Base-by-base conservation (phyloP, 1,140 invertebrate genomes). In the Solenopsis invicta region DNA sequence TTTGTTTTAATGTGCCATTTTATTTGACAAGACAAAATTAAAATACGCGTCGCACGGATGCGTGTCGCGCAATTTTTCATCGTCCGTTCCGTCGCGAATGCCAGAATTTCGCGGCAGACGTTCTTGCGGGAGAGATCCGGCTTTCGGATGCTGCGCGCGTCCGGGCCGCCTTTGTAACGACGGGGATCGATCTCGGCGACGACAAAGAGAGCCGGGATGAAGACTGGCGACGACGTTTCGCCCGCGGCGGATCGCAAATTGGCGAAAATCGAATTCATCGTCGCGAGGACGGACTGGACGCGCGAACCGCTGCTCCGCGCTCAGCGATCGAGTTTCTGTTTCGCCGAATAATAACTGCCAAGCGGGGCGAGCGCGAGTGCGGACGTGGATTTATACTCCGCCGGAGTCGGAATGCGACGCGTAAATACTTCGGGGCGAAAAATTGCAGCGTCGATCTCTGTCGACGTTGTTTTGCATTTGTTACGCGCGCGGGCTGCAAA, bases 401-500 rank as follows among this genome's bases (percentile, higher is more conserved):
- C 9, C 66, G 54, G 37, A 48, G 10, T 62, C 41, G 54, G 69
- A 84, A 84, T 75, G 41, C 71, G 45, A 54, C 56, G n/a, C 66
- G 80, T 75, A 75, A 84, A 84, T 84, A 62, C 69, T 50, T 50
- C 54, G 54, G 41, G 52, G 21, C 18, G 66, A 84, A 84, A 84
- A 84, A 74, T 84, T 61, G 69, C 67, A 12, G n/a, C 48, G 77
- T 56, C 64, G 64, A 81, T 71, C 76, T 66, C 75, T 77, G 75
- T 77, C 61, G 59, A 16, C 18, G 76, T 45, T 66, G 76, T 69
- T 81, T 71, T 71, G 64, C 64, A 81, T 82, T 61, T 24, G 76
- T 64, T 34, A 34, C 52, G 34, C 18, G 18, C 18, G 52, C 52
- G 29, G 2, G 29, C 29, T 29, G 54, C 21, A 18, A 75, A 61